phyloP scores from a whole-genome alignment of 2,797 vertebrate genomes.

The Anableps anableps region DNA sequence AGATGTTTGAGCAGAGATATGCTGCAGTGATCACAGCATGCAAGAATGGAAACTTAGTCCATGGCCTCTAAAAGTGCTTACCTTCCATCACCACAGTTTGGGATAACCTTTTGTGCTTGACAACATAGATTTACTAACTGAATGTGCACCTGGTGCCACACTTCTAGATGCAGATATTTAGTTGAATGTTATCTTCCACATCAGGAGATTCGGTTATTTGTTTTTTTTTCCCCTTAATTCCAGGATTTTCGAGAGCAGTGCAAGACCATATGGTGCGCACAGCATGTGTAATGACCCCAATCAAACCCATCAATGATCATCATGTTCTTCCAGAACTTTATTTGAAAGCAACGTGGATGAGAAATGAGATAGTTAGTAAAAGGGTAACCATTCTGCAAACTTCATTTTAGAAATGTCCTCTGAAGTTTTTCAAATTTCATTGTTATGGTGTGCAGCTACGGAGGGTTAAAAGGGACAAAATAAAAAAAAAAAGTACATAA shows the following conservation, averaged over 20 bases:
- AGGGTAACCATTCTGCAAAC: conserved; percentile 67
- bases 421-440: not conserved
- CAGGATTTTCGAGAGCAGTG: conserved; percentile 66
- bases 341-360: conserved; percentile 76
- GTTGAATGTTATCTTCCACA: conserved; percentile 39
- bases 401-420: conserved; percentile 38
- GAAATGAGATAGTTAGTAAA: conserved; percentile 65
- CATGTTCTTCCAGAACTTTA: conserved; percentile 79
- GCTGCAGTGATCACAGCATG: not conserved
- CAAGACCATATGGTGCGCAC: conserved; percentile 77
- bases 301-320: conserved; percentile 82
- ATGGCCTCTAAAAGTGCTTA: not conserved
- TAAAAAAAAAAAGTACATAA: not conserved
- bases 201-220: conserved; percentile 56
- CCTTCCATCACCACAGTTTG: not conserved
- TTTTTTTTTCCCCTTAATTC: conserved; percentile 54
- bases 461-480: not conserved
- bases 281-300: conserved; percentile 80
- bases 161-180: conserved; percentile 22
- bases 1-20: not conserved
- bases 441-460: not conserved
- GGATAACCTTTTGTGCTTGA: not conserved
- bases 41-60: not conserved
- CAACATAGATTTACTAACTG: not conserved
- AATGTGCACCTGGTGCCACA: not conserved